phyloP scores from a whole-genome alignment of 2,113 vertebrate species.

The Heliornis fulica region DNA sequence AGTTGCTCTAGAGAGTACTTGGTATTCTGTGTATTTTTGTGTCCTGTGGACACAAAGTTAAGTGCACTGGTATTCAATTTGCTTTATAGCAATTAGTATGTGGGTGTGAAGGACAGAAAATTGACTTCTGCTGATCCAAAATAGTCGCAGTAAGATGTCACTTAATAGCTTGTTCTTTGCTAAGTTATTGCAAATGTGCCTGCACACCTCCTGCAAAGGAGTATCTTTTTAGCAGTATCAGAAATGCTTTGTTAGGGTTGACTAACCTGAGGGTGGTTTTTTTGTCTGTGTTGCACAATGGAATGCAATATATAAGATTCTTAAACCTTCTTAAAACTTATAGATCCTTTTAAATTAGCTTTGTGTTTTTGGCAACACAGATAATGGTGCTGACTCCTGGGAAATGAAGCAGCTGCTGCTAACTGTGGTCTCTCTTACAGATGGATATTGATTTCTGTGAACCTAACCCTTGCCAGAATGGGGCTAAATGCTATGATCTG shows the following conservation, averaged over 20 bases:
- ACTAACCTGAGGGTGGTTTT: neutral
- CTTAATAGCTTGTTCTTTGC: neutral
- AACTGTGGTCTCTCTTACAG: conserved; percentile 52
- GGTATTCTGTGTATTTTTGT: neutral
- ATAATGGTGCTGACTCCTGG: conserved; percentile 5
- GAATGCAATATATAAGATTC: neutral
- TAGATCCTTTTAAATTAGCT: neutral
- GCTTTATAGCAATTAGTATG: neutral
- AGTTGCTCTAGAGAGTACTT: neutral
- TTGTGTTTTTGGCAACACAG: neutral
- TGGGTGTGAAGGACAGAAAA: neutral
- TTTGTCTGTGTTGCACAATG: neutral
- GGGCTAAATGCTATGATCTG: conserved; percentile 84
- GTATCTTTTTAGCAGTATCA: neutral
- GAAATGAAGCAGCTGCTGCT: conserved; percentile 13
- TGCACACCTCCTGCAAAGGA: neutral
- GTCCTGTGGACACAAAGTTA: neutral
- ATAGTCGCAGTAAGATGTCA: neutral
- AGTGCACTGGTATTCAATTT: neutral
- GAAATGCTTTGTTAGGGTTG: neutral
- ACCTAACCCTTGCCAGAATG: conserved; percentile 88
- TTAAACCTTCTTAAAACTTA: neutral
- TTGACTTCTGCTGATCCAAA: neutral
- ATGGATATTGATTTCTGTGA: conserved; percentile 84
- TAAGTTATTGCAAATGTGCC: neutral